Evolutionary conservation across 1,140 invertebrate genomes (phyloP).

Genomic region (Apis cerana): DNA sequence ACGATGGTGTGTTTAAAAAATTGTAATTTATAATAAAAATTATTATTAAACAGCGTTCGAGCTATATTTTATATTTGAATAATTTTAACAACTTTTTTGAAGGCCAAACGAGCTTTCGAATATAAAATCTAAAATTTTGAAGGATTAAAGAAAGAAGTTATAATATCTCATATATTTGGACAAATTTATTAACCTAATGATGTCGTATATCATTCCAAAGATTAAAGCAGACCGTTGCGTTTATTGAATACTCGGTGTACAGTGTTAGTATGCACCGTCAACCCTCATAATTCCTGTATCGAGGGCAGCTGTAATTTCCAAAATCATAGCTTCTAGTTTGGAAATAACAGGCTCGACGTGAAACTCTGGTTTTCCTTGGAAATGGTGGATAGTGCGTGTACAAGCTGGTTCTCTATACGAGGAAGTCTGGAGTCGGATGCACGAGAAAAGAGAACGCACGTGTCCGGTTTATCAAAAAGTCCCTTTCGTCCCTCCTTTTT

Average conservation of each 20-base stretch:
- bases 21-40: too few relatives aligned
- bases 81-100: too few relatives aligned
- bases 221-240: slow-evolving; percentile 13
- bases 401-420: slow-evolving; percentile 9
- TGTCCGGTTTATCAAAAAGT: slow-evolving; percentile 57
- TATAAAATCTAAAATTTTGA: too few relatives aligned
- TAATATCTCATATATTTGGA: too few relatives aligned
- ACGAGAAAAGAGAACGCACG: slow-evolving; percentile 37
- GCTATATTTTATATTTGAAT: too few relatives aligned
- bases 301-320: background rate
- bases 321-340: slow-evolving; percentile 42
- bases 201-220: too few relatives aligned
- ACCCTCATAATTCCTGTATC: slow-evolving; percentile 19
- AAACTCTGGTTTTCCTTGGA: slow-evolving; percentile 10
- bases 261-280: background rate
- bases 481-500: background rate
- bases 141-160: too few relatives aligned
- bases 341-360: slow-evolving; percentile 11
- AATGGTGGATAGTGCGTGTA: slow-evolving; percentile 10
- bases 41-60: too few relatives aligned
- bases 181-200: too few relatives aligned
- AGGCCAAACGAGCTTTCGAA: too few relatives aligned
- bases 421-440: background rate
- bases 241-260: slow-evolving; percentile 8
- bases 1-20: too few relatives aligned